Base-by-base conservation (phyloP, 2,888 invertebrate genomes). In the Chydorus sphaericus region DNA sequence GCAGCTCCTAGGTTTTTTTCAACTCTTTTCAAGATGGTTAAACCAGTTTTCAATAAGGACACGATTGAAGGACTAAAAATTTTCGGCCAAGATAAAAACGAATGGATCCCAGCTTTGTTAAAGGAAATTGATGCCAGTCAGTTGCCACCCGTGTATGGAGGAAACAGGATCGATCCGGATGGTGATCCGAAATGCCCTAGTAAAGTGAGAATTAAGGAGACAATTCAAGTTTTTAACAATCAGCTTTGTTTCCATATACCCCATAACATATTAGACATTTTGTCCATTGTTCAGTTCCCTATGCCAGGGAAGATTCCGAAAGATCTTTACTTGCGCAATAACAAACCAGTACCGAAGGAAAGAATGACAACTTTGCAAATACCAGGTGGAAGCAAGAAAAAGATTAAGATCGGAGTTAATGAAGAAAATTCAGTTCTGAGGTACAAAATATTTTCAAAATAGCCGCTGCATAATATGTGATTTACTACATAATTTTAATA, bases 61-160 rank as follows among this genome's bases (percentile, higher is more conserved):
- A 72, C 71, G 62, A 67, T 67, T 33, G 67, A 68, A 55, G 72
- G 72, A 60, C 69, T 72, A n/a, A 66, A 67, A 54, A 69, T 72
- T 20, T 54, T 38, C 16, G 48, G 38, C 18, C 49, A 11, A 18
- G 37, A 50, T 23, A 37, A 44, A n/a, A 16, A 44, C n/a, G 28
- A 39, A 28, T 48, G 38, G 20, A 56, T 11, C 65, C 70, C 81
- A n/a, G 79, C 77, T 31, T 65, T 90, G 6, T 71, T 83, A 53
- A 71, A 75, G 14, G 69, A 77, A 36, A 75, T 89, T 1, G 76
- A 80, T 14, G 70, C 74, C 1, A 79, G 83, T 54, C 80, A 81
- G 65, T 71, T 90, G 54, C 90, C 90, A 0, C 75, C 71, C 50
- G 77, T 82, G 65, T 87, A 81, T 65, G 90, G 89, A 0, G 90